A percentile compares a stretch with the other conserved stretches of the same genome.
Evolutionary conservation across 35 echinoderm and acorn worm species (phyloP).

Genomic region (Diadema setosum): DNA sequence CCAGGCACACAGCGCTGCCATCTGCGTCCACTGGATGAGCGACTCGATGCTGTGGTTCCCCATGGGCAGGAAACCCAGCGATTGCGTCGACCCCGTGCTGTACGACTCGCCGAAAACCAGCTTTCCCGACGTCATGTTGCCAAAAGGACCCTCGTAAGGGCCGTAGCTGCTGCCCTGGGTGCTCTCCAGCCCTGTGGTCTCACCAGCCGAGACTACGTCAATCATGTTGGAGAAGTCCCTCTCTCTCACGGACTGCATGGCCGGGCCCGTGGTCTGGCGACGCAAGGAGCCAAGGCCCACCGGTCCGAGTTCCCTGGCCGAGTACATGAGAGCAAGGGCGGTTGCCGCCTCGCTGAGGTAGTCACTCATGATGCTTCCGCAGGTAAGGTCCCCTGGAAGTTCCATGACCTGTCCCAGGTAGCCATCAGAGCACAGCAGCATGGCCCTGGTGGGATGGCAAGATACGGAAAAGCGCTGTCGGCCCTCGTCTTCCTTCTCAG

Average conservation of each 20-base stretch:
- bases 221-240: background rate
- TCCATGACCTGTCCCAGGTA: constrained; percentile 77
- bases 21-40: constrained; percentile 51
- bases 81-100: background rate
- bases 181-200: background rate
- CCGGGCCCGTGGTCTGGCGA: background rate
- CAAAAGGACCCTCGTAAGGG: constrained; percentile 38
- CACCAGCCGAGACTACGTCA: background rate
- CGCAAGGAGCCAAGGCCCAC: constrained; percentile 3
- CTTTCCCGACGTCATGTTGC: constrained; percentile 58
- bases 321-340: constrained; percentile 29
- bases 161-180: constrained; percentile 40
- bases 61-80: background rate
- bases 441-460: constrained; percentile 53
- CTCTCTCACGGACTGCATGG: background rate
- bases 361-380: constrained; percentile 38
- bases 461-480: constrained; percentile 66
- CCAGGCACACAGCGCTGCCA: constrained; percentile 57
- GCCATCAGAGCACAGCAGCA: constrained; percentile 79
- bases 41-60: background rate
- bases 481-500: constrained; percentile 34
- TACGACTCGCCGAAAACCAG: constrained; percentile 56
- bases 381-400: constrained; percentile 39
- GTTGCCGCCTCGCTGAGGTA: constrained; percentile 53
- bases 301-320: background rate